phyloP scores from a whole-genome alignment of 2,797 vertebrate genomes.

The Psittacula derbiana region DNA sequence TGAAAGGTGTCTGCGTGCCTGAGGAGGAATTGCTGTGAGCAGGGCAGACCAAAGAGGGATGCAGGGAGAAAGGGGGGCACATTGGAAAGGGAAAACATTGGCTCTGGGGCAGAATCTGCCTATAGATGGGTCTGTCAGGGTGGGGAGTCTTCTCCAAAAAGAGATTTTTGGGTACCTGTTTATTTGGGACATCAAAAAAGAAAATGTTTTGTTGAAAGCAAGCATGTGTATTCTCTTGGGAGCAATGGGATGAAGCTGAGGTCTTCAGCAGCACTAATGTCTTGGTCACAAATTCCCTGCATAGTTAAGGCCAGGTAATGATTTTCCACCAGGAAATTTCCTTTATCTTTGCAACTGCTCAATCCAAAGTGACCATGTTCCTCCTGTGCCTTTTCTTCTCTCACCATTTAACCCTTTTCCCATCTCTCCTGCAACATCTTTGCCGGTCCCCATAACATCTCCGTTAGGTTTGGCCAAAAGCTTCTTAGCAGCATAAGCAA shows the following conservation, averaged over 20 bases:
- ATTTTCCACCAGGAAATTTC: not conserved
- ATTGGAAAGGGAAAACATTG: not conserved
- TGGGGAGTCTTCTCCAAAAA: not conserved
- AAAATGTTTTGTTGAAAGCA: not conserved
- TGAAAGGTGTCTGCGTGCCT: not conserved
- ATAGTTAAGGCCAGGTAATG: not conserved
- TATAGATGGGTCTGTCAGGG: not conserved
- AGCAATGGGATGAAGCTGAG: not conserved
- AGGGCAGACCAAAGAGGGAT: fast-evolving
- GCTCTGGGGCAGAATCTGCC: not conserved
- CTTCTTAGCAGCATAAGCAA: not conserved
- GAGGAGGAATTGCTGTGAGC: not conserved
- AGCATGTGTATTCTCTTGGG: not conserved
- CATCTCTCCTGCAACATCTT: not conserved
- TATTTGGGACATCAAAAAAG: not conserved
- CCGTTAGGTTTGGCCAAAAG: not conserved
- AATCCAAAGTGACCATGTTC: not conserved
- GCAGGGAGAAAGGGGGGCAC: fast-evolving
- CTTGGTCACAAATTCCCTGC: not conserved
- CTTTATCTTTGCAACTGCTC: not conserved
- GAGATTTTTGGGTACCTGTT: not conserved
- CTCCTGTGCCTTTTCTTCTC: not conserved
- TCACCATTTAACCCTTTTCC: not conserved
- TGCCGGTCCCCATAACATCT: not conserved
- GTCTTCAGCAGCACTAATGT: not conserved